Percentiles rank a stretch among this genome's conserved stretches.
phyloP scores from a whole-genome alignment of 53 echinoderm and acorn worm genomes.

The Echinometra lucunter region DNA sequence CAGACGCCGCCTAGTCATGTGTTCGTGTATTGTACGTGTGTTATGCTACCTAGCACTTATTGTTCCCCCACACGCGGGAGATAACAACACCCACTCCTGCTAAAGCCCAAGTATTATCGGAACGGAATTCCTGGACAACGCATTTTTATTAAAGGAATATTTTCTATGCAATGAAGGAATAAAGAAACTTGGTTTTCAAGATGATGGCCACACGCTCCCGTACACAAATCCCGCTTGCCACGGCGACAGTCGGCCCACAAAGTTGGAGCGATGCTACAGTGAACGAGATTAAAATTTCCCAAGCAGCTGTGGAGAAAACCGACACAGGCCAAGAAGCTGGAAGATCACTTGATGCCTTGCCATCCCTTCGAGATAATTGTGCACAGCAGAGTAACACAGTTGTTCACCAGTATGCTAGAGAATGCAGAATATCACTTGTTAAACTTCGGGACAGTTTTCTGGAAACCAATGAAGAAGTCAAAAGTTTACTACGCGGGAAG shows the following conservation, averaged over 20 bases:
- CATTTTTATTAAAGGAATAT: not conserved
- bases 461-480: constrained; percentile 98
- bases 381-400: constrained; percentile 99
- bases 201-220: constrained; percentile 92
- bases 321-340: constrained; percentile 94
- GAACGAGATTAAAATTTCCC: constrained; percentile 96
- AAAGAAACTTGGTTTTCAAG: constrained; percentile 55
- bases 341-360: constrained; percentile 92
- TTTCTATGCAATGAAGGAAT: constrained; percentile 44
- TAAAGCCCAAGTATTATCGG: not conserved
- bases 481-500: constrained; percentile 93
- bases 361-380: constrained; percentile 97
- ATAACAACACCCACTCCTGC: constrained; percentile 63
- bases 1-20: not conserved
- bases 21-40: constrained; percentile 23
- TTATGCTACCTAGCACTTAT: constrained; percentile 42
- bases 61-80: constrained; percentile 69
- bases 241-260: constrained; percentile 93
- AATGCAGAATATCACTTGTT: constrained; percentile 90
- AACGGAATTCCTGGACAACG: not conserved
- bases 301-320: constrained; percentile 87
- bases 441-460: constrained; percentile 96
- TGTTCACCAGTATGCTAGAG: constrained; percentile 90
- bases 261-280: constrained; percentile 95
- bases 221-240: constrained; percentile 90